Evolutionary conservation across 2,888 invertebrate species (phyloP).

Genomic region (Nasonovia ribisnigri): DNA sequence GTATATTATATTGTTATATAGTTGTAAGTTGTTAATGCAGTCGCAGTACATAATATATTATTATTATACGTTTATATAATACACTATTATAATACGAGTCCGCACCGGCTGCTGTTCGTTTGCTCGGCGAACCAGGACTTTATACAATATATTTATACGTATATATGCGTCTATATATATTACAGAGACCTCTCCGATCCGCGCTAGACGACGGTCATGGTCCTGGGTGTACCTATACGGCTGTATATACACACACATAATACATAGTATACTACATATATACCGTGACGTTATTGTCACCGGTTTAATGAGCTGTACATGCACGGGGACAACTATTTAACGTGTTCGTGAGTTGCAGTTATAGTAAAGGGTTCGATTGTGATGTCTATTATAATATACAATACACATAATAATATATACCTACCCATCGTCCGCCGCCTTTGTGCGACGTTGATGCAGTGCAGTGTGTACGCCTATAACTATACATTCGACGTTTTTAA

Average conservation of each 20-base stretch:
- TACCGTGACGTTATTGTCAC: constrained; percentile 10
- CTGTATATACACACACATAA: neutral
- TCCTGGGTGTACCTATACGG: neutral
- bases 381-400: constrained; percentile 25
- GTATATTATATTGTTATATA: neutral
- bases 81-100: neutral
- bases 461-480: neutral
- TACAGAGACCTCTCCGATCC: neutral
- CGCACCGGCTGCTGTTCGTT: constrained; percentile 22
- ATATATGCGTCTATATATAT: neutral
- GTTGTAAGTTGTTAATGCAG: neutral
- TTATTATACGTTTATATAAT: neutral
- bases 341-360: neutral
- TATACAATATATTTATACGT: neutral
- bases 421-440: neutral
- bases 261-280: too few species aligned
- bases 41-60: neutral
- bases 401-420: neutral
- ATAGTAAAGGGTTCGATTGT: constrained; percentile 52
- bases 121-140: neutral
- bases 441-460: neutral
- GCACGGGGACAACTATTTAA: neutral
- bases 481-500: neutral
- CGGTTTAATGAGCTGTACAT: constrained; percentile 60
- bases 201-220: neutral